Conservation (phyloP, 2,888 invertebrate genomes). For the Ennomos quercinarius region DNA sequence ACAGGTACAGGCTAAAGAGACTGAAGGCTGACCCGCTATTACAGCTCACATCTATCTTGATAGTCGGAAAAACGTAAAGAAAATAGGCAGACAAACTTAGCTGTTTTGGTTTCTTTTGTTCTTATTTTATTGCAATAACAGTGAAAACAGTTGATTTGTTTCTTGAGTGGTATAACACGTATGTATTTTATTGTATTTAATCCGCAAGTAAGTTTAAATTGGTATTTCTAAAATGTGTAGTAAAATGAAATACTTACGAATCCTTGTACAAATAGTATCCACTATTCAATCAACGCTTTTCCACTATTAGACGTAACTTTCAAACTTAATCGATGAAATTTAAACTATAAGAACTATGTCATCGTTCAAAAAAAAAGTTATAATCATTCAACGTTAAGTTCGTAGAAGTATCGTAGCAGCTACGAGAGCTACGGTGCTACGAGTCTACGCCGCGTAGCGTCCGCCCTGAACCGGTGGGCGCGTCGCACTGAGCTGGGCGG, state of each 20-base stretch:
- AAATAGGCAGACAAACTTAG: conserved; percentile 3
- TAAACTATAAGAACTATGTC: conserved; percentile 3
- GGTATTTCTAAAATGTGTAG: background rate
- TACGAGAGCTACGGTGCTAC: conserved; percentile 53
- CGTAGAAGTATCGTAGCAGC: conserved; percentile 56
- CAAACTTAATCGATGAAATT: conserved; percentile 13
- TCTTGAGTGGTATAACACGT: too few relatives aligned
- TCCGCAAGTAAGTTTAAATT: background rate
- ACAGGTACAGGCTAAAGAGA: conserved; percentile 21
- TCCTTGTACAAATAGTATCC: conserved; percentile 55
- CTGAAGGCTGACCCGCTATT: conserved; percentile 26
- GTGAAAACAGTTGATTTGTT: too few relatives aligned
- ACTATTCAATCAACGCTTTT: conserved; percentile 45
- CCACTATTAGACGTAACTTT: conserved; percentile 35
- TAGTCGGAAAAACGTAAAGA: conserved; percentile 19
- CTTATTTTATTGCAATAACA: background rate
- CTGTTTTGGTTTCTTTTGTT: background rate
- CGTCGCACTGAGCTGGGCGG: conserved; percentile 72
- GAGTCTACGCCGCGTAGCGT: conserved; percentile 67
- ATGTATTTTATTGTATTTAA: too few relatives aligned
- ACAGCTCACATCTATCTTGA: background rate
- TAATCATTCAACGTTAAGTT: conserved; percentile 42
- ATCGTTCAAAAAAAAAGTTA: conserved; percentile 23
- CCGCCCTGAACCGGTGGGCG: conserved; percentile 71
- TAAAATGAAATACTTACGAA: conserved; percentile 60